Conservation (phyloP, 1,140 invertebrate species). For the Drosophila obscura region DNA sequence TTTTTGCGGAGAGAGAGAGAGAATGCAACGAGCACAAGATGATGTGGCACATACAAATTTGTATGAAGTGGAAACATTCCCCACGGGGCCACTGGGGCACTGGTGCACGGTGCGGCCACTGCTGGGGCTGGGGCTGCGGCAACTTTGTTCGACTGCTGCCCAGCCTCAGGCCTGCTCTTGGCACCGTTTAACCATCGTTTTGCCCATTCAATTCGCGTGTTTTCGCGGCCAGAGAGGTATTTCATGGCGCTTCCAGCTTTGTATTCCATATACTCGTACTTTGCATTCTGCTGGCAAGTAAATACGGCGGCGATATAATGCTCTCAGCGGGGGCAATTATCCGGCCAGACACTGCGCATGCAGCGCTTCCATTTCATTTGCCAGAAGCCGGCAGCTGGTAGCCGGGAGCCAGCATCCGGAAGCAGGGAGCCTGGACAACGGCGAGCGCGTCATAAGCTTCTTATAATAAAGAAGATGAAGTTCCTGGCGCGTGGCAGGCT, state of each 20-base stretch:
- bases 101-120: not conserved
- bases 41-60: not conserved
- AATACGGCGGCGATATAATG: no score
- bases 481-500: not conserved
- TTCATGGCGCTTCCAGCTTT: conserved; percentile 15
- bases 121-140: conserved; percentile 4
- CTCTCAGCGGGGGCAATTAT: conserved; percentile 18
- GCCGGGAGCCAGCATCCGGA: no score
- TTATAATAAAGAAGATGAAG: conserved; percentile 5
- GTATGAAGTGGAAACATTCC: no score
- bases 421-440: not conserved
- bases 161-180: not conserved
- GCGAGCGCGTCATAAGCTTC: conserved; percentile 8
- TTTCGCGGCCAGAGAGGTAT: conserved; percentile 1
- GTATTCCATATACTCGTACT: not conserved
- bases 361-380: no score
- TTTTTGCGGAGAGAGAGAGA: not conserved
- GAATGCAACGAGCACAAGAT: not conserved
- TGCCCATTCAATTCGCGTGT: conserved; percentile 22
- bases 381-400: no score
- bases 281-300: no score
- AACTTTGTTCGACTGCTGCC: conserved; percentile 12
- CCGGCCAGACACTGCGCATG: not conserved
- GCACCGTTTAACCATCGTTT: conserved; percentile 8
- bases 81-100: not conserved